Evolutionary conservation across 2,797 vertebrate genomes (phyloP).

Genomic region (Mastacembelus armatus): DNA sequence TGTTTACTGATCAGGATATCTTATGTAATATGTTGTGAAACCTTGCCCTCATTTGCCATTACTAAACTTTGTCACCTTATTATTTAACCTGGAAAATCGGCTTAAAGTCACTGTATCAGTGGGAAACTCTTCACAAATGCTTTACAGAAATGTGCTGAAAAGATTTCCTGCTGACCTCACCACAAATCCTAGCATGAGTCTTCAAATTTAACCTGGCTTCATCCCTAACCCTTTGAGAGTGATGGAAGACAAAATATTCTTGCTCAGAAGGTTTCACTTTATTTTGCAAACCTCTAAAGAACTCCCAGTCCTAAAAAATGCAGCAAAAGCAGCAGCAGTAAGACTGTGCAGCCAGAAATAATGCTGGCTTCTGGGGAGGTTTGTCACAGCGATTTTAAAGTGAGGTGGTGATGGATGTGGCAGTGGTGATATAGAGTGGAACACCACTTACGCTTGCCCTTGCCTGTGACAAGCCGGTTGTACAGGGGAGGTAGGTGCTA

Average conservation of each 20-base stretch:
- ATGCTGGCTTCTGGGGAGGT: conserved; percentile 66
- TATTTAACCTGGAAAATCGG: conserved; percentile 9
- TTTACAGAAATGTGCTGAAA: conserved; percentile 2
- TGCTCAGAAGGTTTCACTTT: conserved; percentile 46
- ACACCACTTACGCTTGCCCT: conserved; percentile 63
- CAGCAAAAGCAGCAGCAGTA: conserved; percentile 40
- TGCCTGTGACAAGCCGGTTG: conserved; percentile 63
- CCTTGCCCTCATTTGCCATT: neutral
- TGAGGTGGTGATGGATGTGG: conserved; percentile 68
- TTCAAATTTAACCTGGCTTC: conserved; percentile 16
- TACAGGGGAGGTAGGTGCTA: conserved; percentile 27
- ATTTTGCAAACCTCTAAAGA: conserved; percentile 60
- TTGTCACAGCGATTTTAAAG: conserved; percentile 75
- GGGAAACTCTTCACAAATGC: too few relatives aligned
- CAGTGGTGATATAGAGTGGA: conserved; percentile 49
- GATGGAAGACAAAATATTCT: conserved; percentile 37
- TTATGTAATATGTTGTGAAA: conserved; percentile 21
- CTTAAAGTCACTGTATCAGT: neutral
- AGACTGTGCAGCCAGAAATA: conserved; percentile 62
- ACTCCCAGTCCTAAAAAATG: conserved; percentile 53
- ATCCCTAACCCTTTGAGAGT: conserved; percentile 31
- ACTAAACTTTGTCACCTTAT: conserved; percentile 4
- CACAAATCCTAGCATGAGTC: neutral
- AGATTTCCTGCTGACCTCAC: neutral
- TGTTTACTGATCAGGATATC: conserved; percentile 18